These are phyloP conservation scores for Manis pentadactyla DNA, from an alignment of 2,797 vertebrate species.

Conservation along the genomic window DNA sequence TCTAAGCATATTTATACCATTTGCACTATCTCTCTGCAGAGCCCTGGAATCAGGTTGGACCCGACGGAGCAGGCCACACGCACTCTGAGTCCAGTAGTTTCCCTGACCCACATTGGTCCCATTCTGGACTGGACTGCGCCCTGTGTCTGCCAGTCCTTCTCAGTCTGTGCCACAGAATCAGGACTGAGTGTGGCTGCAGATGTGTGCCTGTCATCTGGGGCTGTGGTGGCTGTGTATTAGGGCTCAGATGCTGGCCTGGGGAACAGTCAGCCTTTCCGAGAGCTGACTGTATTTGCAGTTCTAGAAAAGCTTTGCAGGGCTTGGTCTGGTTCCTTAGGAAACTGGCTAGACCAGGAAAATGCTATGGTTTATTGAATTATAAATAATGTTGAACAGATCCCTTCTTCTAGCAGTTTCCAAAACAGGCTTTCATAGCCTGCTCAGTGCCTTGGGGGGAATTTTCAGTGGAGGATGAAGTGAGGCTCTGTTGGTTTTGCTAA, in stretches of 20 bases:
- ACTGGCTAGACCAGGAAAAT: constrained; percentile 31
- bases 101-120: background rate
- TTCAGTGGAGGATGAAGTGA: background rate
- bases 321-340: constrained; percentile 59
- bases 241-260: background rate
- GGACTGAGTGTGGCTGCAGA: background rate
- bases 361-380: constrained; percentile 55
- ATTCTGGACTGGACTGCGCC: too few species aligned
- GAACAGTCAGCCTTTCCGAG: background rate
- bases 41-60: background rate
- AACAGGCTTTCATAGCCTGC: constrained; percentile 47
- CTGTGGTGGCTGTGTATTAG: accelerated
- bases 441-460: constrained; percentile 22
- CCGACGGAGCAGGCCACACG: accelerated
- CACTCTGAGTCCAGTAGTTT: background rate
- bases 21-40: background rate
- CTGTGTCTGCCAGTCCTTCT: background rate
- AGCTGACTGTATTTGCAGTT: background rate
- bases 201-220: background rate
- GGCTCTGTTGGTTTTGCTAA: constrained; percentile 60
- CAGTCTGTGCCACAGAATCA: background rate
- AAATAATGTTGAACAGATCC: constrained; percentile 64
- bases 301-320: constrained; percentile 30
- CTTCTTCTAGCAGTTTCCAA: constrained; percentile 63
- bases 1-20: background rate